Percentiles rank a stretch among this genome's conserved stretches.
phyloP scores from a whole-genome alignment of 2,797 vertebrate species.

The Vespertilio murinus region DNA sequence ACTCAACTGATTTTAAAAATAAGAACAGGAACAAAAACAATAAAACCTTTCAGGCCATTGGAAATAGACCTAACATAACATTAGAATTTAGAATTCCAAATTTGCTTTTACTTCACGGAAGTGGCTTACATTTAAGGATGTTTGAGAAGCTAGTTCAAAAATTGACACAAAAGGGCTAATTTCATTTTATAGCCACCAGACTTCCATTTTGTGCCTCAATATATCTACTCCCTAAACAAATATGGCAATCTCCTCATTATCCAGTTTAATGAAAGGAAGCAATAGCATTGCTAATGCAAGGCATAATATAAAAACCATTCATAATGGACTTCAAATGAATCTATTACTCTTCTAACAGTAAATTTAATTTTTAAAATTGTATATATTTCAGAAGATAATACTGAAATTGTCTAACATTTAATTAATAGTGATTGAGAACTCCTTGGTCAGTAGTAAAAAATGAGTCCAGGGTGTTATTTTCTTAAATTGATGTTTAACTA shows the following conservation, averaged over 20 bases:
- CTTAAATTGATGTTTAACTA: slow-evolving; percentile 21
- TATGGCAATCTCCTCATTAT: not conserved
- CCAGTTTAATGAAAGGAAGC: not conserved
- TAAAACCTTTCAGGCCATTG: not conserved
- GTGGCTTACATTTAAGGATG: not conserved
- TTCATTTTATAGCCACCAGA: not conserved
- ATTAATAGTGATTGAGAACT: not conserved
- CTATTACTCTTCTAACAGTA: not conserved
- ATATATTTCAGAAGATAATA: slow-evolving; percentile 21
- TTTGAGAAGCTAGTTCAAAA: slow-evolving; percentile 8
- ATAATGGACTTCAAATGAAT: slow-evolving; percentile 10
- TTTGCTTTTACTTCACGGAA: not conserved
- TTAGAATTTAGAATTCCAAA: slow-evolving; percentile 8
- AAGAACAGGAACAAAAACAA: not conserved
- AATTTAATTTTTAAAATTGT: slow-evolving; percentile 1
- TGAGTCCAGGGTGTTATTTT: not conserved
- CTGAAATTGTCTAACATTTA: slow-evolving; percentile 33
- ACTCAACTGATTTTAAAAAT: not conserved
- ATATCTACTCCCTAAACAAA: not conserved
- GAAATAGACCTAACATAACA: not conserved
- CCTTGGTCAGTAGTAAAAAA: not conserved
- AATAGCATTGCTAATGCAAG: not conserved
- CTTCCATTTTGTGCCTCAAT: not conserved
- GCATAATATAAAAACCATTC: not conserved
- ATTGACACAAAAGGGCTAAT: not conserved